phyloP scores from a whole-genome alignment of 2,113 vertebrate genomes.

The Trematomus loennbergii region DNA sequence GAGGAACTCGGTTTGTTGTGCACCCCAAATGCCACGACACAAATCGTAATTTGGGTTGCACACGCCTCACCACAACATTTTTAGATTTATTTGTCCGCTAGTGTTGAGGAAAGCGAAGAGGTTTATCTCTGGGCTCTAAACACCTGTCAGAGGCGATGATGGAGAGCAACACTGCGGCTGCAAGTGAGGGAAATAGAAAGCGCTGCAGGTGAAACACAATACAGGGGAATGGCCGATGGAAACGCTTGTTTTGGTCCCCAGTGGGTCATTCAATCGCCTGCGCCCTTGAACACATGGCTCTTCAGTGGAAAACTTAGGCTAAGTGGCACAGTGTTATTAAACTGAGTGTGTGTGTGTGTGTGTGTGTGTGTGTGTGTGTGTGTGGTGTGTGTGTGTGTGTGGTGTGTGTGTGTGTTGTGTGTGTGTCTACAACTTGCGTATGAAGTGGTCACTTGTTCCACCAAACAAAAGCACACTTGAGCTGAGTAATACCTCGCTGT shows the following conservation, averaged over 20 bases:
- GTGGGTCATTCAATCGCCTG: slow-evolving; percentile 66
- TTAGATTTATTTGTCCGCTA: background rate
- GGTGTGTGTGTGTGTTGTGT: slow-evolving; percentile 6
- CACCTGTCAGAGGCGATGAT: slow-evolving; percentile 65
- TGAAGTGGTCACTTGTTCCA: slow-evolving; percentile 2
- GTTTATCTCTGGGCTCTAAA: slow-evolving; percentile 60
- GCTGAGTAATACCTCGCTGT: background rate
- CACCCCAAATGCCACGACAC: background rate
- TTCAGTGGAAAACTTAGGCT: slow-evolving; percentile 67
- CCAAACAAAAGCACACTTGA: background rate
- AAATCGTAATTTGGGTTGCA: background rate
- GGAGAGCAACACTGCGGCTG: slow-evolving; percentile 53
- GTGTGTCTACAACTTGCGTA: background rate
- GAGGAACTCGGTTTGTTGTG: background rate
- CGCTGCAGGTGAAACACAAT: slow-evolving; percentile 67
- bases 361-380: slow-evolving; percentile 1
- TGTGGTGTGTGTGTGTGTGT: background rate
- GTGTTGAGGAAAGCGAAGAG: background rate
- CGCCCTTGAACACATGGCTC: slow-evolving; percentile 72
- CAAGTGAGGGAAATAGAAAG: slow-evolving; percentile 72
- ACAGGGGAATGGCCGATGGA: slow-evolving; percentile 52
- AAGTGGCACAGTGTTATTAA: slow-evolving; percentile 44
- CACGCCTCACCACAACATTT: background rate
- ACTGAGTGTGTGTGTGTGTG: slow-evolving; percentile 12
- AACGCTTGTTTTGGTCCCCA: slow-evolving; percentile 58